Conservation (phyloP, 2,113 vertebrate genomes). For the Misgurnus mizolepis region DNA sequence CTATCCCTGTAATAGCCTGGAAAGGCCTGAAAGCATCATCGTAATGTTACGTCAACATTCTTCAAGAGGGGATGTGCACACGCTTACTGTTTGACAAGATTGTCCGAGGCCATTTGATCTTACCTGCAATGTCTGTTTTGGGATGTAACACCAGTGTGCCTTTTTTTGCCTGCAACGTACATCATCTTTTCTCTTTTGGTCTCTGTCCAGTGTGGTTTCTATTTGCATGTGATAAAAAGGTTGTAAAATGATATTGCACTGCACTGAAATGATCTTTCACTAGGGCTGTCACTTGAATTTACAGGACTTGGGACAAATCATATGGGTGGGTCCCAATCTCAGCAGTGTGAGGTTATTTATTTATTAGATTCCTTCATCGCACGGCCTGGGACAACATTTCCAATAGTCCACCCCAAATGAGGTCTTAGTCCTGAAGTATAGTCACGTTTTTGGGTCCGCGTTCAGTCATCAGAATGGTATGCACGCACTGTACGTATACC, state of each 20-base stretch:
- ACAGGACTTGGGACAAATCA: neutral
- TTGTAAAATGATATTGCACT: constrained; percentile 21
- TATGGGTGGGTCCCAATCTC: too few relatives aligned
- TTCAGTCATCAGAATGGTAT: too few relatives aligned
- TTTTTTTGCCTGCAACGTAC: constrained; percentile 47
- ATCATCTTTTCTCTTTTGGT: constrained; percentile 19
- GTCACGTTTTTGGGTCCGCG: too few relatives aligned
- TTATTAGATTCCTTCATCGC: neutral
- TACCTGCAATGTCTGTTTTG: constrained; percentile 10
- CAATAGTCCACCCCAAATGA: neutral
- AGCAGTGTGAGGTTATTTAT: too few relatives aligned
- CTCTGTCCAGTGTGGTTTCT: constrained; percentile 33
- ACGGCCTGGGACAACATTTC: neutral
- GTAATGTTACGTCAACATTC: neutral
- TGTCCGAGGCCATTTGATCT: neutral
- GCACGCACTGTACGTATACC: too few relatives aligned
- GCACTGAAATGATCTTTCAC: constrained; percentile 47
- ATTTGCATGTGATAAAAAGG: constrained; percentile 29
- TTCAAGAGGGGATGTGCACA: constrained; percentile 38
- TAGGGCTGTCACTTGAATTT: too few relatives aligned
- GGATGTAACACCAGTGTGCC: constrained; percentile 21
- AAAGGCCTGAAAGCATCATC: constrained; percentile 17
- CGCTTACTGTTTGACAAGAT: constrained; percentile 39
- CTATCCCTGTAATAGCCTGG: neutral
- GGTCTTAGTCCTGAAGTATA: too few relatives aligned